Base-by-base conservation (phyloP, 2,113 vertebrate genomes). In the Tympanuchus pallidicinctus region DNA sequence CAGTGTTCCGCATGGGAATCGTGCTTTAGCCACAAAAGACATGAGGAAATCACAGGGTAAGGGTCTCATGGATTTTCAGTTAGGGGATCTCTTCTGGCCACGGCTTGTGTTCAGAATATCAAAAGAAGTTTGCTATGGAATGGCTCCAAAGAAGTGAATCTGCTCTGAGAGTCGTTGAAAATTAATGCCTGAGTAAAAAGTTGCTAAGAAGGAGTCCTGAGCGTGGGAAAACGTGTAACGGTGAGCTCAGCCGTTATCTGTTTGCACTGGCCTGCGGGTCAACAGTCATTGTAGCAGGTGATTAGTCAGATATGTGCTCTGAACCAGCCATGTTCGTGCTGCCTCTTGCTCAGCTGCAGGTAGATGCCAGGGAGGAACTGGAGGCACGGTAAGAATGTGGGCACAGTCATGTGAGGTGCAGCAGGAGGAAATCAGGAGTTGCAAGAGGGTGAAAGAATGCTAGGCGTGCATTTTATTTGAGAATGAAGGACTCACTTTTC, bases 31-130 rank as follows among this genome's bases (percentile, higher is more conserved):
- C 98, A 98, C 99, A 97, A 99, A 99, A 99, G 99, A 99, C 97
- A 99, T 99, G 99, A 99, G 99, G 99, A 99, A 99, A 99, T 98
- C 98, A 98, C 99, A 99, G 98, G 99, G 99, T 99, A 98, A 98
- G 98, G 59, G 54, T 67, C 25, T 18, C 1, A 4, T 38, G 13
- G 8, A 3, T 24, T 34, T 60, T 30, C 22, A 74, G 77, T 36
- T 50, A 34, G 11, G 21, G 0, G 11, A 9, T 61, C 10, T 79
- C 22, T 82, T 56, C 36, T 67, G 21, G 36, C 48, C 83, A 2
- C 21, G 1, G 88, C 11, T 42, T 8, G 7, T 69, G 28, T 70
- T 73, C 45, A 73, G 36, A 74, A 57, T 54, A 8, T 13, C 20
- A 34, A 48, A 56, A 72, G 18, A 47, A 38, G 13, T 79, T 90